phyloP scores from a whole-genome alignment of 2,888 invertebrate genomes.

The Acronicta aceris region DNA sequence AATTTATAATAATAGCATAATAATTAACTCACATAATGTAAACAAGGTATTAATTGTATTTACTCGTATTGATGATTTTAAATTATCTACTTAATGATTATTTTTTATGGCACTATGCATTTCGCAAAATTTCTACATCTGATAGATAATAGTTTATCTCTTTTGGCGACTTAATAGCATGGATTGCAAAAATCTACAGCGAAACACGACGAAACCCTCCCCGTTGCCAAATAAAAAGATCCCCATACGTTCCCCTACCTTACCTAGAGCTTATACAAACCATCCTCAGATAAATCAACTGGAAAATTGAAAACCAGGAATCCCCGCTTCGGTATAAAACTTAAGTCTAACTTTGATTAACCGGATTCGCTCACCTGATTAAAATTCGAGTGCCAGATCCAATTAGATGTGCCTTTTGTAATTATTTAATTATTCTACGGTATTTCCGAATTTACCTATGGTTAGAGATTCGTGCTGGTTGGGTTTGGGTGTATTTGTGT shows the following conservation, averaged over 20 bases:
- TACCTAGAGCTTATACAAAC: constrained; percentile 69
- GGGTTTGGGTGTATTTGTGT: neutral
- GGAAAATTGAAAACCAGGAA: constrained; percentile 81
- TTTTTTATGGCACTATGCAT: no score
- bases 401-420: constrained; percentile 27
- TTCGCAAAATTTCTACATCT: no score
- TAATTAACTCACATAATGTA: no score
- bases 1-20: no score
- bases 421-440: constrained; percentile 20
- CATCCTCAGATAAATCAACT: constrained; percentile 80
- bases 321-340: constrained; percentile 54
- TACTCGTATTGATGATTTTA: no score
- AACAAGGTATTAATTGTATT: no score
- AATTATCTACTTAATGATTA: no score
- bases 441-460: constrained; percentile 2
- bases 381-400: constrained; percentile 56
- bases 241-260: constrained; percentile 47
- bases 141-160: no score
- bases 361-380: constrained; percentile 70
- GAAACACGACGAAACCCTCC: constrained; percentile 3
- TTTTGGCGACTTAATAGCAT: no score
- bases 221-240: constrained; percentile 39
- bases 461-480: neutral
- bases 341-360: constrained; percentile 77
- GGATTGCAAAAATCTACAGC: neutral